Base-by-base conservation (phyloP, 2,797 vertebrate species). In the Tiaroga cobitis region DNA sequence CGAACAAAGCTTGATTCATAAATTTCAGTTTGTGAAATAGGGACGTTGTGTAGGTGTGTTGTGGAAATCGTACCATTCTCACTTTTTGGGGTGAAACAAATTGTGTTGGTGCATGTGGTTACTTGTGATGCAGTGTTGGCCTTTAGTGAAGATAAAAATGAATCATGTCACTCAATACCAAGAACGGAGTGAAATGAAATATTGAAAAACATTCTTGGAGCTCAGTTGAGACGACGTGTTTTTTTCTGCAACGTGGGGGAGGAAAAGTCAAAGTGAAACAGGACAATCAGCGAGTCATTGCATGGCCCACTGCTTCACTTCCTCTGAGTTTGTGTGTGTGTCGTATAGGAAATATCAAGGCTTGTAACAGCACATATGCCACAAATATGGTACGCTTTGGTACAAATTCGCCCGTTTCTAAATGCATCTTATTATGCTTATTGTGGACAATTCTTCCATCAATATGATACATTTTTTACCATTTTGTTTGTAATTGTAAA, bases 171-270 rank as follows among this genome's bases (percentile, higher is more conserved):
- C 61, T 81, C 67, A 83, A 69, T 89, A 86, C 86, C 82, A 70
- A 88, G 82, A 89, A 90, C 16, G 41, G 10, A 63, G 51, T 49
- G 49, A 76, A 79, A 74, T 73, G 43, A 76, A 87, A 89, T 85
- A 87, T 86, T 70, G n/a, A 85, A 87, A 87, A 86, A 85, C 84
- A 85, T 90, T 89, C 89, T 84, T 82, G 87, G 89, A 90, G 89
- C 70, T 83, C 29, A 85, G 59, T 73, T 63, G 51, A 54, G 80
- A 41, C 54, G 2, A 34, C 49, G 32, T 85, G 72, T 88, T 88
- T 87, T n/a, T n/a, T 84, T 86, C 75, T 86, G 73, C 61, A 59
- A 82, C 32, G 83, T 86, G 76, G 49, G 54, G 82, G 75, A 84
- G 84, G 87, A 86, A 86, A 86, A 80, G 87, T 89, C 87, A 89